These are phyloP conservation scores for Andrena hattorfiana DNA, from an alignment of 2,888 invertebrate genomes.

Conservation along the genomic window DNA sequence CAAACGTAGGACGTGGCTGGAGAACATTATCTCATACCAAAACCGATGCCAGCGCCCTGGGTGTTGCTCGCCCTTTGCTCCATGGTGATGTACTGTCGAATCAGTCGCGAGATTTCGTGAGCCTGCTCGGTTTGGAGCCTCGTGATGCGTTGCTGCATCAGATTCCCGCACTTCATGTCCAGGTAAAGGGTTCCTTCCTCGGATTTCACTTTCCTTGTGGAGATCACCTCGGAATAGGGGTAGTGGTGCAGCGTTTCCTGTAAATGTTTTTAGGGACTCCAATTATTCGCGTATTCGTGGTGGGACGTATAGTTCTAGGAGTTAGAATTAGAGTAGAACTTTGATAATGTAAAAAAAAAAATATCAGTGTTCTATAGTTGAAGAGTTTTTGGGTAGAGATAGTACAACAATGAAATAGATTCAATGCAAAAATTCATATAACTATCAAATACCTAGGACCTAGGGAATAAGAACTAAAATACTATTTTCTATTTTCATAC, in stretches of 20 bases:
- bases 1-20: background rate
- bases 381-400: no score
- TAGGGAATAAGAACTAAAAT: no score
- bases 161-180: slow-evolving; percentile 98
- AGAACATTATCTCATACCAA: slow-evolving; percentile 80
- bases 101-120: slow-evolving; percentile 97
- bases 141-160: slow-evolving; percentile 97
- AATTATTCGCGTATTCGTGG: background rate
- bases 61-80: slow-evolving; percentile 87
- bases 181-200: slow-evolving; percentile 96
- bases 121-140: slow-evolving; percentile 99
- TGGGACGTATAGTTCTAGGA: background rate
- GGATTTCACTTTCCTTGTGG: slow-evolving; percentile 96
- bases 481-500: no score
- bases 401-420: no score
- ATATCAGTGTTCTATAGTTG: no score
- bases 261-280: slow-evolving; percentile 32
- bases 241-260: slow-evolving; percentile 96
- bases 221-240: slow-evolving; percentile 97
- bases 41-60: slow-evolving; percentile 78
- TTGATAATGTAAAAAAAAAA: no score
- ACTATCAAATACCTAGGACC: no score
- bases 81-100: slow-evolving; percentile 98
- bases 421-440: no score
- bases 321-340: no score